Base-by-base conservation (phyloP, 2,113 vertebrate genomes). In the Dendrocopos noguchii region DNA sequence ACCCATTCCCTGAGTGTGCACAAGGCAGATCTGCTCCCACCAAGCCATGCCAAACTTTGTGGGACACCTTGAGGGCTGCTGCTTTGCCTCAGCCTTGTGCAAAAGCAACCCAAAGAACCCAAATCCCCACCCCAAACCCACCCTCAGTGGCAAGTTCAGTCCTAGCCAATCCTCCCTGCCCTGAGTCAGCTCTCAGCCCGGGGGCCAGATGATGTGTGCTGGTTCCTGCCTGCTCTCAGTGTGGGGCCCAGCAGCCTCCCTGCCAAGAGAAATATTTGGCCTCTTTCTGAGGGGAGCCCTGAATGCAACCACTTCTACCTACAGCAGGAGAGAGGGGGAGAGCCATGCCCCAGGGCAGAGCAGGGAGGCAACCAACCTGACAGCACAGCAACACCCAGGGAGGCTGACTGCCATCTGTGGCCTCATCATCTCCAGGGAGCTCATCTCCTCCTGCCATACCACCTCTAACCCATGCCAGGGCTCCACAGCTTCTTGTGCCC, bases 291-390 rank as follows among this genome's bases (percentile, higher is more conserved):
- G 57, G 75, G 84, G 73, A 94, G 83, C 55, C 50, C 36, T 93
- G 88, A 90, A 55, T 44, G 55, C 86, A 83, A 91, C 74, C 59
- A n/a, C 57, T 91, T 67, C 44, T 27, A 92, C 82, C 90, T 95
- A 78, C 92, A 91, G 91, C 12, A 20, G 88, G 82, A 80, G 93
- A 80, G 72, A 91, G 77, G 25, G 90, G 82, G 1, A 0, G 72
- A 90, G 91, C 65, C 0, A 0, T 74, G 76, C 92, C 90, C 68
- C 44, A 71, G 56, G 93, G 93, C 82, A 91, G 80, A 93, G 70
- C 68, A 94, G 87, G 88, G 76, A 95, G 73, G 85, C 85, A 95
- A 91, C 72, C 82, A 93, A 83, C 65, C 79, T 90, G 80, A 94
- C 76, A 94, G 94, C 79, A 74, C 44, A 71, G 90, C 89, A 96